Evolutionary conservation across 2,888 invertebrate species (phyloP).

Genomic region (Azorinus chamasolen): DNA sequence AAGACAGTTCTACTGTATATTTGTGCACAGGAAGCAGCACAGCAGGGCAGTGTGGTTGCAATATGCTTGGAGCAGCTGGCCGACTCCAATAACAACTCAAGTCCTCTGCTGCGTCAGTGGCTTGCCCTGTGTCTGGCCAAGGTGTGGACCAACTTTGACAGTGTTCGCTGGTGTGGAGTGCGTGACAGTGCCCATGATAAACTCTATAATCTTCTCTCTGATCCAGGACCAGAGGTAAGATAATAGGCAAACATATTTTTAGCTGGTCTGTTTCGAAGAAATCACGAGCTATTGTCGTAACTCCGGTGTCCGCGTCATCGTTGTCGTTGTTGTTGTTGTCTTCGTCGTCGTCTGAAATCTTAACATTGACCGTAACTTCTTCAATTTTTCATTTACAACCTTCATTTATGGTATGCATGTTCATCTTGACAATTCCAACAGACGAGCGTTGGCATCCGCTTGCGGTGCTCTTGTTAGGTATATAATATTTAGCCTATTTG

Average conservation of each 20-base stretch:
- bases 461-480: too few relatives aligned
- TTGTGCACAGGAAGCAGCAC: constrained; percentile 90
- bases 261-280: too few relatives aligned
- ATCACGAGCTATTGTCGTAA: too few relatives aligned
- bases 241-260: background rate
- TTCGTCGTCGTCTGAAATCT: too few relatives aligned
- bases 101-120: constrained; percentile 89
- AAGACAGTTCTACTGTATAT: background rate
- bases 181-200: constrained; percentile 99
- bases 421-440: too few relatives aligned
- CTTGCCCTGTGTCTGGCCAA: constrained; percentile 95
- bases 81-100: constrained; percentile 88
- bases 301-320: too few relatives aligned
- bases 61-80: constrained; percentile 96
- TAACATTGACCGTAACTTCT: too few relatives aligned
- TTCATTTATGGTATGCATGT: too few relatives aligned
- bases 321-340: too few relatives aligned
- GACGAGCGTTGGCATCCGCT: too few relatives aligned
- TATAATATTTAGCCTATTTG: too few relatives aligned
- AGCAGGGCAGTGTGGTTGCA: constrained; percentile 95
- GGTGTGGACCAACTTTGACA: constrained; percentile 86
- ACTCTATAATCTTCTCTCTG: constrained; percentile 92
- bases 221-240: constrained; percentile 94
- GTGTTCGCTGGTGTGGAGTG: constrained; percentile 94
- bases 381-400: too few relatives aligned